A percentile compares a stretch with the other conserved stretches of the same genome.
These are phyloP conservation scores for Rhabdomys pumilio DNA, from an alignment of 2,797 vertebrate genomes.

Conservation along the genomic window DNA sequence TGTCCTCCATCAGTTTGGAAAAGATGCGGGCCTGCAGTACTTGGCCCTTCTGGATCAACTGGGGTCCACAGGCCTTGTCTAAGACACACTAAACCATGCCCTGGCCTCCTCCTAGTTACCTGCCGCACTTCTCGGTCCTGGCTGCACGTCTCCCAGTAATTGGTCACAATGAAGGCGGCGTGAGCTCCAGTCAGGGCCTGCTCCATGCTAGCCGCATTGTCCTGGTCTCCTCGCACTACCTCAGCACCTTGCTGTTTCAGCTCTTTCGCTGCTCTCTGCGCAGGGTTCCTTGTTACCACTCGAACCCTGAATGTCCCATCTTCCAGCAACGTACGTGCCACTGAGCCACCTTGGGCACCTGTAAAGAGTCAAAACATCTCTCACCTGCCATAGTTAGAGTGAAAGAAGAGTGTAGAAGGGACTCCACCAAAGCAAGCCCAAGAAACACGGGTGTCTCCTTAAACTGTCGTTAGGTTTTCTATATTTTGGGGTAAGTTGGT, in stretches of 20 bases:
- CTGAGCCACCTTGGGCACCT: conserved; percentile 88
- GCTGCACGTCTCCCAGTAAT: conserved; percentile 88
- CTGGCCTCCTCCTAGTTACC: conserved; percentile 64
- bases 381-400: neutral
- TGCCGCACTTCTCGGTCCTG: conserved; percentile 87
- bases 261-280: conserved; percentile 79
- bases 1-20: neutral
- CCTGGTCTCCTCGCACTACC: conserved; percentile 86
- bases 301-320: conserved; percentile 87
- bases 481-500: neutral
- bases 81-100: neutral
- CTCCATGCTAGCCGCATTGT: conserved; percentile 85
- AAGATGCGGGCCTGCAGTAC: neutral
- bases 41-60: neutral
- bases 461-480: neutral
- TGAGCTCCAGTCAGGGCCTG: conserved; percentile 82
- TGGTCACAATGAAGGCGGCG: conserved; percentile 87
- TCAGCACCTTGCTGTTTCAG: conserved; percentile 86
- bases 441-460: neutral
- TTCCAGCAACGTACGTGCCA: conserved; percentile 86
- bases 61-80: neutral
- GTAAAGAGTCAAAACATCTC: neutral
- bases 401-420: neutral
- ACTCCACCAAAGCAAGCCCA: neutral
- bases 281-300: conserved; percentile 82